These are phyloP conservation scores for Cryptomyrus ogoouensis DNA, from an alignment of 2,113 vertebrate species.

Conservation along the genomic window DNA sequence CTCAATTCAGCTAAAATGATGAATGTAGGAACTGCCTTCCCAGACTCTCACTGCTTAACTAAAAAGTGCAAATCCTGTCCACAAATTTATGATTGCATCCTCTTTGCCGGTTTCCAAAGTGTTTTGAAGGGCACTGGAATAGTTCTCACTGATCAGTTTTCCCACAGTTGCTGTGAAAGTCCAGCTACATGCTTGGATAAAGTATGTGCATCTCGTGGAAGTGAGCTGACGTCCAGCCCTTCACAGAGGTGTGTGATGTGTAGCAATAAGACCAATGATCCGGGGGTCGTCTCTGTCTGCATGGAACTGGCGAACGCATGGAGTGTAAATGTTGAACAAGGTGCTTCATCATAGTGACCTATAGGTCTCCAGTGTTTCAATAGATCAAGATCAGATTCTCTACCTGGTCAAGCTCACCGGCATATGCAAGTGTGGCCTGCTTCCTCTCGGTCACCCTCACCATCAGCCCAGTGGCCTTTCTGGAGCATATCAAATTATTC, in stretches of 20 bases:
- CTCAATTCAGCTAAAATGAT: constrained; percentile 6
- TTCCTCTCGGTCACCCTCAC: background rate
- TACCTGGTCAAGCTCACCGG: background rate
- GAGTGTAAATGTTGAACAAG: background rate
- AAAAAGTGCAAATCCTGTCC: constrained; percentile 6
- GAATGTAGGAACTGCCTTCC: constrained; percentile 6
- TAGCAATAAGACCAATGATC: background rate
- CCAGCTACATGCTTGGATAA: background rate
- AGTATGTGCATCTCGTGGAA: background rate
- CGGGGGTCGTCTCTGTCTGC: background rate
- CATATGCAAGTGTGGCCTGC: background rate
- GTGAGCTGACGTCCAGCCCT: background rate
- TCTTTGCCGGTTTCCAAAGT: background rate
- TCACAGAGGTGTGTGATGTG: background rate
- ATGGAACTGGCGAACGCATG: background rate
- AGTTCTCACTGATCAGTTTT: background rate
- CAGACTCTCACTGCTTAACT: background rate
- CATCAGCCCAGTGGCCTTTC: background rate
- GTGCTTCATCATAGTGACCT: background rate
- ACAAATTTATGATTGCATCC: constrained; percentile 6
- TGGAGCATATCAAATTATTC: background rate
- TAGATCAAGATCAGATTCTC: background rate
- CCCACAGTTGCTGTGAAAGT: background rate
- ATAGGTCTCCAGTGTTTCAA: background rate
- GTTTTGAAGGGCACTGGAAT: background rate